These are phyloP conservation scores for Phenganax stokvisi DNA, from an alignment of 92 coral and sea anemone genomes.

Conservation along the genomic window DNA sequence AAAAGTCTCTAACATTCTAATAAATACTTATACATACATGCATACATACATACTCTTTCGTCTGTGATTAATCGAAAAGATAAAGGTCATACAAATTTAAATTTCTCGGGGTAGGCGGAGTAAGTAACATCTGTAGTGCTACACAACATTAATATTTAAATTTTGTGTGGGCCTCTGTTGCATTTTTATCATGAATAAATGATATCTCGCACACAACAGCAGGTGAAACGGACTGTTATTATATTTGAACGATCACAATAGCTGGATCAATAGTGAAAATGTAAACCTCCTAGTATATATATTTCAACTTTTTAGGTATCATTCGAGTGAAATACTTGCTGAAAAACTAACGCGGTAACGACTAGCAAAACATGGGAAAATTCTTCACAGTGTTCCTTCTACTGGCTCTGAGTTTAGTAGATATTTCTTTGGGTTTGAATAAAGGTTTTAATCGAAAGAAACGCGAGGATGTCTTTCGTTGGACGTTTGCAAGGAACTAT, in stretches of 20 bases:
- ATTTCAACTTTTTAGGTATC: not conserved
- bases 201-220: slow-evolving; percentile 9
- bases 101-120: no score
- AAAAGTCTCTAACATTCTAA: no score
- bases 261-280: not conserved
- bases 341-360: not conserved
- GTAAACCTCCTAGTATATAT: no score
- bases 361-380: not conserved
- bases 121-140: not conserved
- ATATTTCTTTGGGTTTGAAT: not conserved
- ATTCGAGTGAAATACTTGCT: not conserved
- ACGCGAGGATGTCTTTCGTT: not conserved
- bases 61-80: no score
- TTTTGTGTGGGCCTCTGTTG: not conserved
- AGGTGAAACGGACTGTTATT: not conserved
- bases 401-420: not conserved
- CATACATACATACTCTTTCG: no score
- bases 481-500: not conserved
- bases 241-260: not conserved
- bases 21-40: no score
- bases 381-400: not conserved
- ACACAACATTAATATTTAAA: not conserved
- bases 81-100: no score
- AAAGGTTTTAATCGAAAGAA: not conserved
- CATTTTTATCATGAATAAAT: not conserved